Conservation (phyloP, 2,888 invertebrate genomes). For the Lepidochitona cinerea region DNA sequence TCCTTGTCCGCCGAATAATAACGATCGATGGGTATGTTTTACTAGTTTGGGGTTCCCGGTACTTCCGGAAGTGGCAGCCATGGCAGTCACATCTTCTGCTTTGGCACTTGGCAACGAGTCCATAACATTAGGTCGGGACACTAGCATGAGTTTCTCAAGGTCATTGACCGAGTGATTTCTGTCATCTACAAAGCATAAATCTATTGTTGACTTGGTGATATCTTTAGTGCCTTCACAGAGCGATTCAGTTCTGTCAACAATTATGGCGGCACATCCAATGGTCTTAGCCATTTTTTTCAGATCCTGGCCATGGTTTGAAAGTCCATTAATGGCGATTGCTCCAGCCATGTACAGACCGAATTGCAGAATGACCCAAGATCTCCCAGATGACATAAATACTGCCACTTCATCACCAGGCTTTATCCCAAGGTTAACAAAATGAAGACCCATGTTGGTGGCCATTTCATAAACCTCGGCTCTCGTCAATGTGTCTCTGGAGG, state of each 20-base stretch:
- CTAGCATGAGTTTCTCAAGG: neutral
- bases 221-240: too few relatives aligned
- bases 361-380: neutral
- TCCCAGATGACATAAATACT: neutral
- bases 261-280: neutral
- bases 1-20: too few relatives aligned
- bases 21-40: neutral
- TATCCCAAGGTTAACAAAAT: neutral
- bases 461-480: neutral
- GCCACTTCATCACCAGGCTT: neutral
- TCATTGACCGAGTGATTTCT: neutral
- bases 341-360: neutral
- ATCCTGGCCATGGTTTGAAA: neutral
- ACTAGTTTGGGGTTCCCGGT: constrained; percentile 18
- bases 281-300: neutral
- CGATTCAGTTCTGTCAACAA: too few relatives aligned
- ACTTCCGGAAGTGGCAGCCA: constrained; percentile 15
- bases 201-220: neutral
- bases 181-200: neutral
- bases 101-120: too few relatives aligned
- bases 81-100: constrained; percentile 10
- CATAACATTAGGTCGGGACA: too few relatives aligned
- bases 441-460: neutral
- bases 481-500: neutral
- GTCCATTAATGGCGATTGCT: neutral